Conservation (phyloP, 2,888 invertebrate species). For the Athrips mouffetella region DNA sequence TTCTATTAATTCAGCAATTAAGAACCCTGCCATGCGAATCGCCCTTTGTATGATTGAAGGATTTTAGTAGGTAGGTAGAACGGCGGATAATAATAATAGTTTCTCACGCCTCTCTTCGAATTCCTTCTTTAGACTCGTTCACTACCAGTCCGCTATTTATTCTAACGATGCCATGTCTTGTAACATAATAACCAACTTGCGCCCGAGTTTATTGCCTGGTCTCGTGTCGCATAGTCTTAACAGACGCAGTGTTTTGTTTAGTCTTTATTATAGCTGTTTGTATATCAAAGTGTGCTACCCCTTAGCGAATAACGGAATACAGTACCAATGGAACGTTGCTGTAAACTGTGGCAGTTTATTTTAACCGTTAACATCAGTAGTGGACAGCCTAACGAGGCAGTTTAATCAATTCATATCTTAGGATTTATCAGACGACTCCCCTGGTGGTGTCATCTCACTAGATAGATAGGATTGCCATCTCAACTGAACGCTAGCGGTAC, state of each 20-base stretch:
- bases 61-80: too few species aligned
- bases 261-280: constrained; percentile 6
- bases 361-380: constrained; percentile 49
- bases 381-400: constrained; percentile 43
- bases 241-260: constrained; percentile 1
- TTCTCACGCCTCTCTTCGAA: constrained; percentile 12
- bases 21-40: neutral
- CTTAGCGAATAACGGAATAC: constrained; percentile 32
- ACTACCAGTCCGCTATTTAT: constrained; percentile 9
- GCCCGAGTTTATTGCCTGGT: neutral
- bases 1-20: neutral
- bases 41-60: neutral
- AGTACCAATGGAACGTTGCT: constrained; percentile 24
- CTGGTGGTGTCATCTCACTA: constrained; percentile 39
- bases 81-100: constrained; percentile 8
- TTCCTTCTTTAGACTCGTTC: constrained; percentile 7
- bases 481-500: constrained; percentile 29
- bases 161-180: constrained; percentile 10
- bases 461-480: constrained; percentile 44
- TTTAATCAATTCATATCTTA: constrained; percentile 45
- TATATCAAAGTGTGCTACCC: constrained; percentile 2
- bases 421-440: constrained; percentile 38
- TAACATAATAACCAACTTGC: constrained; percentile 9
- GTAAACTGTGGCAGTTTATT: constrained; percentile 34
- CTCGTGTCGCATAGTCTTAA: neutral